Base-by-base conservation (phyloP, 2,888 invertebrate species). In the Eristalis arbustorum region DNA sequence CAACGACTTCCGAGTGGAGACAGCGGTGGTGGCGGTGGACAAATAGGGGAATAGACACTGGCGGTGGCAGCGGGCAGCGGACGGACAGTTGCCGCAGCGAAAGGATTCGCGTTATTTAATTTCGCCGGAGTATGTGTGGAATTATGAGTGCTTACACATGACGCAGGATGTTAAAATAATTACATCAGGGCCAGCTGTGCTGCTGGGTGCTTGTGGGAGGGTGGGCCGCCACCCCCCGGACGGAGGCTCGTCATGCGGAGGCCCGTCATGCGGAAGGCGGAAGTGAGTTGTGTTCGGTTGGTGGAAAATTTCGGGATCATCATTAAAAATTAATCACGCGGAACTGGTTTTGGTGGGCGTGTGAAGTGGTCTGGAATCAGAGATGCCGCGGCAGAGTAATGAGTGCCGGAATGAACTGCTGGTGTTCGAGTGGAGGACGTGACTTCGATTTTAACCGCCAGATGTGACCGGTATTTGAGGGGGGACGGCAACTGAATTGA, bases 111-210 rank as follows among this genome's bases (percentile, higher is more conserved):
- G 68, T 74, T 69, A 81, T 81, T 81, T 81, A 74, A 74, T 75
- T 81, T 75, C 22, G 28, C 63, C 42, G 57, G 42, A 10, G 28
- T 72, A 67, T 78, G 63, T 72, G 71, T 82, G 76, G 82, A 76
- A 82, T 83, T 77, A 73, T 77, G 83, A 77, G 68, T 73, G 57
- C 31, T 75, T 81, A 75, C 81, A 57, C 28, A 82, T 76, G 57
- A 57, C 56, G 28, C 59, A 67, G 82, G 74, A 66, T 79, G 71
- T 66, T 82, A 37, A 79, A 61, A 31, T 75, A 78, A 73, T 84
- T 61, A 74, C 72, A 76, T 42, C 31, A 28, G 61, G 28, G 34
- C 64, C 66, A 74, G 40, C 68, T 40, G 40, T n/a, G 59, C 14
- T 8, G 49, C 18, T 49, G 49, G 11, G 37, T 37, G 37, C 22